phyloP scores from a whole-genome alignment of 2,888 invertebrate genomes.

The Coleophora deauratella region DNA sequence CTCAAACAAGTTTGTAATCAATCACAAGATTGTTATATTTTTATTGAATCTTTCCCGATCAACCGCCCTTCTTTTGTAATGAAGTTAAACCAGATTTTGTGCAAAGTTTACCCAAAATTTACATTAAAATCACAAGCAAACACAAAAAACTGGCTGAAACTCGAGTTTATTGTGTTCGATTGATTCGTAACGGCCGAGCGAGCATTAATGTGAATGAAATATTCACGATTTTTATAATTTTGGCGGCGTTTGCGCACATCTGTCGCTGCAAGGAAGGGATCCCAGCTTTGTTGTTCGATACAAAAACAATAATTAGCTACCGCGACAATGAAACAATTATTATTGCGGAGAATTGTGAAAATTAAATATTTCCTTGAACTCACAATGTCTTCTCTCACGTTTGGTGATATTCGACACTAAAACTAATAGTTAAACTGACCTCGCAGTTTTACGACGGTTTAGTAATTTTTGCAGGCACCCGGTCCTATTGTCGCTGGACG shows the following conservation, averaged over 20 bases:
- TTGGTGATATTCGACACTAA: too few species aligned
- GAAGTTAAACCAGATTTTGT: conserved; percentile 52
- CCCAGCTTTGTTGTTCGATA: conserved; percentile 5
- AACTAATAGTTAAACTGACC: conserved; percentile 25
- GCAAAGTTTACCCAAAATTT: conserved; percentile 63
- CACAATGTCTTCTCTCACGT: too few species aligned
- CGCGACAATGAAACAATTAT: too few species aligned
- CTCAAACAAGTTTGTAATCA: conserved; percentile 70
- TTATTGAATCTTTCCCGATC: conserved; percentile 52
- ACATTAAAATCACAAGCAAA: conserved; percentile 65
- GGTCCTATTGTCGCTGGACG: conserved; percentile 41
- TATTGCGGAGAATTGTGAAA: too few species aligned
- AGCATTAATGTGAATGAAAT: conserved; percentile 67
- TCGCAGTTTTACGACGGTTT: conserved; percentile 42
- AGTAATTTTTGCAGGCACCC: conserved; percentile 36
- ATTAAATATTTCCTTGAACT: too few species aligned
- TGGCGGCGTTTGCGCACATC: conserved; percentile 56
- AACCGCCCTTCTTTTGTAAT: conserved; percentile 52
- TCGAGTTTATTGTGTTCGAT: conserved; percentile 63
- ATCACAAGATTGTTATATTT: conserved; percentile 66
- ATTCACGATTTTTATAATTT: conserved; percentile 70
- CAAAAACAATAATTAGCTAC: conserved; percentile 7
- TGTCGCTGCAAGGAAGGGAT: conserved; percentile 38
- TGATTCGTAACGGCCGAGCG: conserved; percentile 73
- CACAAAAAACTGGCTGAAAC: conserved; percentile 57